Evolutionary conservation across 2,888 invertebrate genomes (phyloP), one percentile per base, ranked within the genome.

Genomic region (Chrysolina oricalcia): DNA sequence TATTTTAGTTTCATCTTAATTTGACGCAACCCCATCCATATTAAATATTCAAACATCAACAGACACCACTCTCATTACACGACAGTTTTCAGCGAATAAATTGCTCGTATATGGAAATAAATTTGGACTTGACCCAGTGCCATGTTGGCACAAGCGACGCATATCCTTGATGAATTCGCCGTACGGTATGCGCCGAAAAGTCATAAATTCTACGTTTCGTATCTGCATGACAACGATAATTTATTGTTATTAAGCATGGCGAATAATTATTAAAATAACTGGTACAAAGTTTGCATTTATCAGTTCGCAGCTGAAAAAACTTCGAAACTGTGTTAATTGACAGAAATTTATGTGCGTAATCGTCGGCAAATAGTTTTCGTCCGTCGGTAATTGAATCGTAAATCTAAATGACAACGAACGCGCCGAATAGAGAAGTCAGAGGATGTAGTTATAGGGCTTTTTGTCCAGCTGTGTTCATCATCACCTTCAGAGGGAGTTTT

Each of bases 301-400:
- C 59, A 27, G 59, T 59, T 59, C 59, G n/a, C 27, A 27, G 35
- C 27, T 35, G 59, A 59, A 59, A 59, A 59, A 59, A 59, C 17
- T 59, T 59, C 59, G 59, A 59, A 59, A 59, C 59, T 59, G 59
- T 59, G 59, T 59, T 59, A 59, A 59, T 59, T 59, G 59, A 59
- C 59, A n/a, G 59, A 59, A 17, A 59, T 59, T 59, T 59, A 59
- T 59, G 35, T 59, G 59, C 59, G 59, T 59, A 35, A 59, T 59
- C 59, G 17, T 59, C 59, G 35, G 59, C 17, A 35, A 35, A 59
- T 59, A 59, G 59, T 27, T 59, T 59, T 59, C 27, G 59, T 19
- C n/a, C 19, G 56, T 56, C 13, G 56, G 5, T 59, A 35, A 59
- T 27, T 59, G 59, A 27, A 17, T 59, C 23, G 15, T 59, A n/a